Base-by-base conservation (phyloP, 2,113 vertebrate genomes). In the Caretta caretta region DNA sequence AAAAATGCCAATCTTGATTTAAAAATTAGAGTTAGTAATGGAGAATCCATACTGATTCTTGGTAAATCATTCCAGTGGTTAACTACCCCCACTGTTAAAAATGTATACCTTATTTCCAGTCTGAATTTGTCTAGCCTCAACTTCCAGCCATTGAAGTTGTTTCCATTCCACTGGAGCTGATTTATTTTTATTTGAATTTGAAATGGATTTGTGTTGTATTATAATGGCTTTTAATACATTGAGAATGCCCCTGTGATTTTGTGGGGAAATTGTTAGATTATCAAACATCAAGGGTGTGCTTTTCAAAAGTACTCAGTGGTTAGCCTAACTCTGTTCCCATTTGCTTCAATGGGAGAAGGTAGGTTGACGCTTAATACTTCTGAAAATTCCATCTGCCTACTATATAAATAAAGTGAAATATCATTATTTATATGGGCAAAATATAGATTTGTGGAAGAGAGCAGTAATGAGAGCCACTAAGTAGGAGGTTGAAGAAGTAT, bases 401-500 rank as follows among this genome's bases (percentile, higher is more conserved):
- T 22, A 38, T 38, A 20, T 38, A 2, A 0, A 29, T 27, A 69
- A 51, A 90, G 88, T 11, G 79, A 91, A 87, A 42, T 57, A 78
- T 2, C 4, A 20, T 75, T 84, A 83, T 87, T 95, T 87, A 87
- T 84, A 42, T 31, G 17, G 91, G 19, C 57, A 78, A 24, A 54
- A 49, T 51, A 84, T 75, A 20, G 79, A 29, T 3, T 8, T 8
- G 20, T 50, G 65, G 90, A 51, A 48, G 48, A 49, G 42, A 93
- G 76, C 78, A 69, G 35, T n/a, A 35, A 65, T 65, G 35, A 65
- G 16, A 65, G 16, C 6, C 62, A 90, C 49, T 19, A 83, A 88
- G 72, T 81, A n/a, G 92, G 89, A 42, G 89, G 89, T 87, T 88
- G 90, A 76, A 92, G 65, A 92, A 76, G 31, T 85, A 53, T 92